Evolutionary conservation across 2,797 vertebrate genomes (phyloP).

Genomic region (Rhinoraja longicauda): DNA sequence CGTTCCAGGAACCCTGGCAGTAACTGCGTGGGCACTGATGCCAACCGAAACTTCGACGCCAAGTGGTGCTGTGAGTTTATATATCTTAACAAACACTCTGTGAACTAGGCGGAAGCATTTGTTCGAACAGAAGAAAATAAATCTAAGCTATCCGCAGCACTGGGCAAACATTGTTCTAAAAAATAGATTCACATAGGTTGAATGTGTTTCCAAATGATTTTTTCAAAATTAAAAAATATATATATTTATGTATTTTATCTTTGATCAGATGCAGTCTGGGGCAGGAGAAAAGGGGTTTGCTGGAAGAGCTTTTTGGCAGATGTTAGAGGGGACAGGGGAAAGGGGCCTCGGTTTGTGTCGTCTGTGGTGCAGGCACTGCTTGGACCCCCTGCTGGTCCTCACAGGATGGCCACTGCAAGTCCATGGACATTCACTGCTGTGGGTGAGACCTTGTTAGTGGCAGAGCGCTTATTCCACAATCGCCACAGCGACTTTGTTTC

Average conservation of each 20-base stretch:
- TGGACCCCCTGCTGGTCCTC: too few relatives aligned
- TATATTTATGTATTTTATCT: too few relatives aligned
- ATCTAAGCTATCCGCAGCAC: not conserved
- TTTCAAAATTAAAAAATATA: too few relatives aligned
- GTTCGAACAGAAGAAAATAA: not conserved
- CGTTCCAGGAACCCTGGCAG: conserved; percentile 62
- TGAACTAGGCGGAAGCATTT: not conserved
- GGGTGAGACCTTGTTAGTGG: not conserved
- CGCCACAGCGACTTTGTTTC: not conserved
- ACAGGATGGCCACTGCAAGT: too few relatives aligned
- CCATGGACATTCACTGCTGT: not conserved
- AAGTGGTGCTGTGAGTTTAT: conserved; percentile 84
- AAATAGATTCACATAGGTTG: too few relatives aligned
- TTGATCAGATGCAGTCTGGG: too few relatives aligned
- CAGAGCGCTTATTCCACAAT: not conserved
- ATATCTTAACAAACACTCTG: not conserved
- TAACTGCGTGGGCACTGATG: conserved; percentile 74
- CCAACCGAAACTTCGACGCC: conserved; percentile 87
- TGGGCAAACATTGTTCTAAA: not conserved
- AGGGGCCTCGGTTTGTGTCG: too few relatives aligned
- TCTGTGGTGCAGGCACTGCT: too few relatives aligned
- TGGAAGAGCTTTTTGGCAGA: too few relatives aligned
- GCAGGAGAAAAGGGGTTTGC: too few relatives aligned
- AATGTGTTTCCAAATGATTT: too few relatives aligned
- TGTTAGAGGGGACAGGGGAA: too few relatives aligned